Percentiles rank a stretch among this genome's conserved stretches.
Evolutionary conservation across 1,140 invertebrate genomes (phyloP).

Genomic region (Colletes gigas): DNA sequence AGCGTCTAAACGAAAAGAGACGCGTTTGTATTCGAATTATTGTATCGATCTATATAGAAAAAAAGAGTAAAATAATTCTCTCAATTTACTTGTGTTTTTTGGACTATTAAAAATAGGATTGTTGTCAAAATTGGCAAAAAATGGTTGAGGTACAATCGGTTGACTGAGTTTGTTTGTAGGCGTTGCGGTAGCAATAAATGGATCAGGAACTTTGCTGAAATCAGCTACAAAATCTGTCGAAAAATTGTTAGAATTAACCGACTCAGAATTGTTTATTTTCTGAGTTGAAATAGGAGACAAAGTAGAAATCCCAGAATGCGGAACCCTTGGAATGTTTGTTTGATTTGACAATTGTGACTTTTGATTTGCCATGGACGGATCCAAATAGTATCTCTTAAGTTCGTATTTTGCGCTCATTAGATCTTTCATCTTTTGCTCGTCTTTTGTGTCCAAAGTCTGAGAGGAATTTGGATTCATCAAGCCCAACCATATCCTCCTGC

Average conservation of each 20-base stretch:
- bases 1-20: constrained; percentile 56
- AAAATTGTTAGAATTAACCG: constrained; percentile 76
- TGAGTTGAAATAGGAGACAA: constrained; percentile 57
- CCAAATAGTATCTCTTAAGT: constrained; percentile 90
- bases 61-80: neutral
- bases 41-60: neutral
- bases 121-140: constrained; percentile 89
- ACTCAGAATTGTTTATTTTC: constrained; percentile 61
- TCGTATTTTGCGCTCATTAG: constrained; percentile 97
- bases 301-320: constrained; percentile 63
- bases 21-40: neutral
- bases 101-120: constrained; percentile 85
- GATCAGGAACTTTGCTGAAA: constrained; percentile 82
- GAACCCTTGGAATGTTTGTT: constrained; percentile 71
- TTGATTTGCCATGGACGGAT: constrained; percentile 82
- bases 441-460: constrained; percentile 84
- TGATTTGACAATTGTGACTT: constrained; percentile 48
- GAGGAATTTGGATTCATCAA: constrained; percentile 84
- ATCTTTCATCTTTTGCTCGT: constrained; percentile 94
- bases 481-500: constrained; percentile 94
- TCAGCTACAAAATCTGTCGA: constrained; percentile 84
- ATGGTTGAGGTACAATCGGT: constrained; percentile 75
- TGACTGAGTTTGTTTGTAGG: constrained; percentile 66
- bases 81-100: constrained; percentile 69
- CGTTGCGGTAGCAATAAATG: constrained; percentile 72